Conservation (phyloP, 2,113 vertebrate species). For the Thalassarche chlororhynchos region DNA sequence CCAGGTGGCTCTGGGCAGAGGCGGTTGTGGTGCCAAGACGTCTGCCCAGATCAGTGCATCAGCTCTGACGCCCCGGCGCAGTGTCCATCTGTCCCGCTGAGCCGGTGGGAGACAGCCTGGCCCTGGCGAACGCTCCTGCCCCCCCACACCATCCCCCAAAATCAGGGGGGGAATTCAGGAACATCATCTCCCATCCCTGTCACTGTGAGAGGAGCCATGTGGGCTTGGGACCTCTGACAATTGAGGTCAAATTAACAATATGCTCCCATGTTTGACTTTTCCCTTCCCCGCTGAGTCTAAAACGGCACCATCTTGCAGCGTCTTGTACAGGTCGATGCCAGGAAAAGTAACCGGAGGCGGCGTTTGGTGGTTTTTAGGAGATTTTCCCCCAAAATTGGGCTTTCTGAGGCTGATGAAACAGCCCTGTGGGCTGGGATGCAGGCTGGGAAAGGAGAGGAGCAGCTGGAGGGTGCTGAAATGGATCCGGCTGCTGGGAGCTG, state of each 20-base stretch:
- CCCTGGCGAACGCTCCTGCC: accelerated
- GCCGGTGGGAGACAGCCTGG: background rate
- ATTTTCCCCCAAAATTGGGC: accelerated
- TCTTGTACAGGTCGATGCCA: background rate
- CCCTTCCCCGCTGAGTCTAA: background rate
- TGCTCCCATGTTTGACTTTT: background rate
- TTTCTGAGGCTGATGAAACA: background rate
- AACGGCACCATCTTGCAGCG: accelerated
- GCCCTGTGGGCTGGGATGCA: background rate
- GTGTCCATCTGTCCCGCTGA: background rate
- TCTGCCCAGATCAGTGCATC: background rate
- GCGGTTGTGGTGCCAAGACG: background rate
- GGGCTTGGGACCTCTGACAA: background rate
- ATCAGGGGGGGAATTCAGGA: accelerated
- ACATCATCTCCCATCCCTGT: background rate
- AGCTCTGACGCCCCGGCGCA: background rate
- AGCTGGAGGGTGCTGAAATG: accelerated
- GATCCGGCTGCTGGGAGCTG: accelerated
- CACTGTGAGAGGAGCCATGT: background rate
- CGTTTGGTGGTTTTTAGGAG: background rate
- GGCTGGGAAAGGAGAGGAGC: background rate
- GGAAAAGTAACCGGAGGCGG: background rate
- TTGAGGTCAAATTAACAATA: background rate
- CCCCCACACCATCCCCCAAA: background rate
- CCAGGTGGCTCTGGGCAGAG: background rate